Evolutionary conservation across 2,888 invertebrate genomes (phyloP), one percentile per base, ranked within the genome.

Genomic region (Nycteola revayana): DNA sequence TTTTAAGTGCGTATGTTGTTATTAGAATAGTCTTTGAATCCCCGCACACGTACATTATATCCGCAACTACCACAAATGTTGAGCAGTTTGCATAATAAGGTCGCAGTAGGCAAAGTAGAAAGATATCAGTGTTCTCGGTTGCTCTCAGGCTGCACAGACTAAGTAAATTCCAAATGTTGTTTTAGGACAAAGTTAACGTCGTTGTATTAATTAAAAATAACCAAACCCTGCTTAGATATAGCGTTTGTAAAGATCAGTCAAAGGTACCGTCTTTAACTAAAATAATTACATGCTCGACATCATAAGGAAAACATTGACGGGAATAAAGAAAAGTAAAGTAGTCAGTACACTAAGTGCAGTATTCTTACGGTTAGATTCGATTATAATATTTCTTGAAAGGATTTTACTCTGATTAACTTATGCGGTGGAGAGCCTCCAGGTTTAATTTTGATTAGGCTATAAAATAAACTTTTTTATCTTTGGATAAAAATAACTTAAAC

Each of bases 161-260:
- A 56, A 65, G 67, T 66, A 21, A 7, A 68, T 66, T 62, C 59
- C 56, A 57, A 60, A 53, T 75, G 72, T 79, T 81, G 66, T 73
- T 76, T 79, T 76, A 79, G 79, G 78, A 70, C 62, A 50, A 49
- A 40, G 60, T 60, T 57, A 68, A 79, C 72, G 60, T 68, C 64
- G 70, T 75, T 66, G 71, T 71, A 75, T 75, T 76, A 74, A 75
- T 76, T 76, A 66, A 70, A 73, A 75, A 75, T 63, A 64, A 63
- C 60, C 49, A 55, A 52, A 52, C 59, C 58, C 49, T 56, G 43
- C 42, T 45, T 51, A n/a, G n/a, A n/a, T n/a, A 46, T 27, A 36
- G 36, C 59, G 52, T 50, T 56, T 57, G 41, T 35, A 32, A 45
- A 50, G 58, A 53, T 49, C 42, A 54, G 27, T 40, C 18, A 20